Base-by-base conservation (phyloP, 2,888 invertebrate genomes). In the Melieria crassipennis region DNA sequence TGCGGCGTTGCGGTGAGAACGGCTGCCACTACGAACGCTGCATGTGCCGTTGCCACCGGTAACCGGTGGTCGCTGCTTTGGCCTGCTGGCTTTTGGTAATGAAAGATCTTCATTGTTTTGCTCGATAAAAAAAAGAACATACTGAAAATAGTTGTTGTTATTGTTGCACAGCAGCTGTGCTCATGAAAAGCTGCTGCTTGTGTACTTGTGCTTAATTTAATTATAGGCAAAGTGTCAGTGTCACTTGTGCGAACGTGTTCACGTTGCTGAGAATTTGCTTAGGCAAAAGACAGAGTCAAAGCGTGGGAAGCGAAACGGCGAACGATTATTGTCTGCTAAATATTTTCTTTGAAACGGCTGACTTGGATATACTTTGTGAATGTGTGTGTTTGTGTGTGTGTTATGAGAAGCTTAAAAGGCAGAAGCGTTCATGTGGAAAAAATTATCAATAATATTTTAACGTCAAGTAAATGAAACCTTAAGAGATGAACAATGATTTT, bases 161-260 rank as follows among this genome's bases (percentile, higher is more conserved):
- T 66, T 47, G 47, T 30, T 42, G 47, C 4, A 58, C 42, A 66
- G 46, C 50, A 13, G 11, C n/a, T 30, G 55, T 47, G 11, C 16
- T 9, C n/a, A 46, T 56, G 56, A 56, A 10, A 46, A 16, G 55
- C 13, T 46, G 7, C 11, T 46, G 10, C 10, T 45, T 5, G 43
- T 55, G 16, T n/a, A 47, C 16, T 47, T 69, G 61, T 55, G 47
- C 30, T 69, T 69, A 56, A 69, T 69, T 69, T 63, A 69, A 69
- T 69, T 69, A 63, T 69, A 56, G 56, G 55, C 69, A 69, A 69
- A 56, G 69, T 69, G 63, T 69, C 63, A 63, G 69, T 69, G 69
- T 69, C 55, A 69, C n/a, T 42, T 69, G 69, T 55, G 52, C 62
- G 63, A 69, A 69, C 69, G 63, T 69, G 69, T 63, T 69, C 56